Conservation (phyloP, 2,113 vertebrate species). For the Elachura formosa region DNA sequence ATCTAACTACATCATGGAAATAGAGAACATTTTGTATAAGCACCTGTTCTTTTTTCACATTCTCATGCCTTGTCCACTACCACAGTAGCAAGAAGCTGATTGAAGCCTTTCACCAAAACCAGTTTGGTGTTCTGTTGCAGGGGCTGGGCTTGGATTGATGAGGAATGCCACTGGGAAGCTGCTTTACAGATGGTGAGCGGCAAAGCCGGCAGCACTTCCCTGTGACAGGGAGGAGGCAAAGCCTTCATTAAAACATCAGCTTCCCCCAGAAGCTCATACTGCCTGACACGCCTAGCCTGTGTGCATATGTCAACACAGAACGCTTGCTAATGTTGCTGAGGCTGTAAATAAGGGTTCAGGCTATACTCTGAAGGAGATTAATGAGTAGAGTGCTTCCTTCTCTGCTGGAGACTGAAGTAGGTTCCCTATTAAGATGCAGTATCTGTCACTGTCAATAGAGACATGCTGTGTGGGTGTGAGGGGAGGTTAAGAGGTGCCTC, state of each 20-base stretch:
- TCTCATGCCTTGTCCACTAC: neutral
- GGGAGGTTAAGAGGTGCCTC: slow-evolving; percentile 40
- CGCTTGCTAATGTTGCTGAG: slow-evolving; percentile 36
- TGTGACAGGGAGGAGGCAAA: neutral
- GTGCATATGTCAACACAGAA: slow-evolving; percentile 55
- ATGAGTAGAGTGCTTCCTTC: slow-evolving; percentile 52
- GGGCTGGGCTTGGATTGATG: neutral
- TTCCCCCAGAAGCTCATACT: slow-evolving; percentile 5
- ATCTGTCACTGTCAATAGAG: slow-evolving; percentile 64
- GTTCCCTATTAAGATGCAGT: slow-evolving; percentile 61
- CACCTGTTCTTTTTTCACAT: neutral
- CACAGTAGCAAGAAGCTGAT: neutral
- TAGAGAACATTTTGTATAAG: neutral
- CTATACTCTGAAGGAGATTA: slow-evolving; percentile 47
- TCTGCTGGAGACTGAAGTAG: slow-evolving; percentile 48
- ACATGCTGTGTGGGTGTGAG: slow-evolving; percentile 50
- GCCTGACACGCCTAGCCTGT: slow-evolving; percentile 48
- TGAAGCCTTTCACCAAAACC: neutral
- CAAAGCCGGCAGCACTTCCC: neutral
- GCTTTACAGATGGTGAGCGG: neutral
- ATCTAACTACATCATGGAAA: neutral
- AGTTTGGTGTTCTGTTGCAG: neutral
- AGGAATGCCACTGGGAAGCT: neutral
- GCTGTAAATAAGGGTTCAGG: slow-evolving; percentile 54
- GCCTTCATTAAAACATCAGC: slow-evolving; percentile 51